phyloP scores from a whole-genome alignment of 2,113 vertebrate genomes.

The Rhinopomastus cyanomelas region DNA sequence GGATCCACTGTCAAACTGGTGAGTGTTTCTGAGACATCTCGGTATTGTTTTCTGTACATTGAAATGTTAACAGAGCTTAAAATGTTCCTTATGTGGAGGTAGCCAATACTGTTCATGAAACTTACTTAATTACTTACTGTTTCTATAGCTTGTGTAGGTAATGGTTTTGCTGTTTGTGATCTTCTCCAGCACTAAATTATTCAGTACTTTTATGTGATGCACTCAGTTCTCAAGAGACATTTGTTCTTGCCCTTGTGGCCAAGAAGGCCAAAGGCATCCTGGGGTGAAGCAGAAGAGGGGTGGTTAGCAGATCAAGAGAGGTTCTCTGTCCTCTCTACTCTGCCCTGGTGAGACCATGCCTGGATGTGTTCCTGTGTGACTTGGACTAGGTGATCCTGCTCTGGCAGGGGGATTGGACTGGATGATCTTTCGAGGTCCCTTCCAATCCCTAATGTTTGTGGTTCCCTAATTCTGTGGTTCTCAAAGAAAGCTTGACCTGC shows the following conservation, averaged over 20 bases:
- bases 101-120: background rate
- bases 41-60: background rate
- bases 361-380: no score
- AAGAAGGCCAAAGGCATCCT: no score
- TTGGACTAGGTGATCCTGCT: no score
- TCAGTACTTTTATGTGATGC: background rate
- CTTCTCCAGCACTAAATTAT: background rate
- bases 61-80: background rate
- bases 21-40: slow-evolving; percentile 45
- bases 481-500: background rate
- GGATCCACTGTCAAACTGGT: slow-evolving; percentile 91
- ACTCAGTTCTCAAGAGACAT: background rate
- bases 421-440: no score
- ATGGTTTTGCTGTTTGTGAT: background rate
- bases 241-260: no score
- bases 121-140: background rate
- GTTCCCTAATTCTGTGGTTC: no score
- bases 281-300: no score
- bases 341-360: no score
- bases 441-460: no score
- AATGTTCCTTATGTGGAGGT: background rate
- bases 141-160: background rate
- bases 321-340: no score
- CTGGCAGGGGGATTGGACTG: no score
- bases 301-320: no score